These are phyloP conservation scores for Styela plicata DNA, from an alignment of 23 tunicate genomes.

Conservation along the genomic window DNA sequence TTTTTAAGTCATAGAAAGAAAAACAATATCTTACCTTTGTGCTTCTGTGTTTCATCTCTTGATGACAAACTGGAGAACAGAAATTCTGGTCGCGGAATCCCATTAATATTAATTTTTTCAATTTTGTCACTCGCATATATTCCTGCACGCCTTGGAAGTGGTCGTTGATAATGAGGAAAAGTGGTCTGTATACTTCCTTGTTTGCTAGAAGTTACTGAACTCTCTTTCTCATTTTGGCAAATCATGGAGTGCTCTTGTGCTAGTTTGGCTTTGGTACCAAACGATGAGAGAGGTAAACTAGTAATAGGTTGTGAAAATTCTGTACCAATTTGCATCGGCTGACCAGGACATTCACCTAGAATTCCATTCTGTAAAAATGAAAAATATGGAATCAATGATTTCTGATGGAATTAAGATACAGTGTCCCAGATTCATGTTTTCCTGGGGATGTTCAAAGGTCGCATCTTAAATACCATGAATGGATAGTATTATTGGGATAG, in stretches of 20 bases:
- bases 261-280: not conserved
- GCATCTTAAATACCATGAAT: no score
- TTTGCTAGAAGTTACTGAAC: not conserved
- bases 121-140: not conserved
- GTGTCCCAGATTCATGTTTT: no score
- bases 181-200: not conserved
- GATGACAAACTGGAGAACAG: constrained; percentile 13
- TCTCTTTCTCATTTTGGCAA: not conserved
- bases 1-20: no score
- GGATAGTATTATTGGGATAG: no score
- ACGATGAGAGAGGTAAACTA: not conserved
- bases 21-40: constrained; percentile 3
- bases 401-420: no score
- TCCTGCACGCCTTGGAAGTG: constrained; percentile 10
- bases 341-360: not conserved
- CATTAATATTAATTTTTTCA: not conserved
- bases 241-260: not conserved
- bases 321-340: not conserved
- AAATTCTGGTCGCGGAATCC: constrained; percentile 22
- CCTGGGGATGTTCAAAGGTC: no score
- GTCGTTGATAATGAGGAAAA: constrained; percentile 2
- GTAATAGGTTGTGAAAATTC: not conserved
- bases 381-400: not conserved
- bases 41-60: not conserved
- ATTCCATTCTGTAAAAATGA: not conserved